Conservation (phyloP, 1,140 invertebrate species). For the Penaeus vannamei region DNA sequence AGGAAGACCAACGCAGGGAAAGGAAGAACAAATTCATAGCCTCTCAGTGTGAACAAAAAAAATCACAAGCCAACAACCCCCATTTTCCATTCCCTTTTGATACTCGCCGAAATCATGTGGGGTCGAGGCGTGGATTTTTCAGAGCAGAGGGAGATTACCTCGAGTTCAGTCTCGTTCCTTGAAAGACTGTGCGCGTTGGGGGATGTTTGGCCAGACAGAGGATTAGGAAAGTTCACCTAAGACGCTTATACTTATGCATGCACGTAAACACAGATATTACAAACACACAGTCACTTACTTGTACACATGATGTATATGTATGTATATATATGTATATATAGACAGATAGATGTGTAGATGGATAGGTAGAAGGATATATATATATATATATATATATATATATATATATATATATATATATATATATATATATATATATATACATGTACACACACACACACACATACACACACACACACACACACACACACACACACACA, state of each 20-base stretch:
- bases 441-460: neutral
- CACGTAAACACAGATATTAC: neutral
- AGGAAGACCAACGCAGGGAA: too few species aligned
- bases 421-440: too few species aligned
- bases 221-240: neutral
- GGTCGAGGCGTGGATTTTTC: too few species aligned
- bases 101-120: neutral
- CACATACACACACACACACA: neutral
- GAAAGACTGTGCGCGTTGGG: neutral
- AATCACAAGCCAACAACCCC: neutral
- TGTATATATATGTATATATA: too few species aligned
- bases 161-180: neutral
- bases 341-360: too few species aligned
- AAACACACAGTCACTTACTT: too few species aligned
- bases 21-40: neutral
- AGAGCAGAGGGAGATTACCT: neutral
- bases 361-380: too few species aligned
- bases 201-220: neutral
- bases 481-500: too few species aligned
- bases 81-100: neutral
- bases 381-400: too few species aligned
- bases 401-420: too few species aligned
- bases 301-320: too few species aligned
- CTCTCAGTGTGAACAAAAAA: neutral
- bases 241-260: neutral